phyloP scores from a whole-genome alignment of 2,888 invertebrate species.

The Lasiommata megera region DNA sequence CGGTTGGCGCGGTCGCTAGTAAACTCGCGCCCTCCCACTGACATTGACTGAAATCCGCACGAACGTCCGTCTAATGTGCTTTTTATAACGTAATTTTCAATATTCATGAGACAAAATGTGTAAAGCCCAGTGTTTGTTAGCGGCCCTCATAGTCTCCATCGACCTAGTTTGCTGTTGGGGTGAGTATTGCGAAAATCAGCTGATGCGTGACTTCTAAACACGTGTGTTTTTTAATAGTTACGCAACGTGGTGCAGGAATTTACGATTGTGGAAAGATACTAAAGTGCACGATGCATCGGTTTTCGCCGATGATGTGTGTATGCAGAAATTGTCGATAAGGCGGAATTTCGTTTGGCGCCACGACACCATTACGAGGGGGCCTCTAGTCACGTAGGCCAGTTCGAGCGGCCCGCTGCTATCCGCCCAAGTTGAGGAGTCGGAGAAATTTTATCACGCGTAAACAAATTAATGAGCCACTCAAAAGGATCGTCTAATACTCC shows the following conservation, averaged over 20 bases:
- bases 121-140: conserved; percentile 56
- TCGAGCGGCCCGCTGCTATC: conserved; percentile 45
- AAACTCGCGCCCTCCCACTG: conserved; percentile 52
- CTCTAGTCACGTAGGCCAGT: conserved; percentile 80
- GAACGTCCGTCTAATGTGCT: conserved; percentile 58
- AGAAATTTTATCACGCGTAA: conserved; percentile 29
- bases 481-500: conserved; percentile 30
- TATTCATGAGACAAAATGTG: conserved; percentile 75
- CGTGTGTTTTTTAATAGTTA: conserved; percentile 66
- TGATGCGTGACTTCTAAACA: conserved; percentile 57
- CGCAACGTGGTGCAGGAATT: conserved; percentile 48
- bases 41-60: conserved; percentile 64
- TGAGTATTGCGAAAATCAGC: conserved; percentile 68
- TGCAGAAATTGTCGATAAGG: conserved; percentile 59
- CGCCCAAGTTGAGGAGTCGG: conserved; percentile 48
- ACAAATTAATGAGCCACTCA: conserved; percentile 9
- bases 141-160: conserved; percentile 50
- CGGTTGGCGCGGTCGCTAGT: conserved; percentile 54
- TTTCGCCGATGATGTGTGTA: conserved; percentile 27
- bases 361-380: conserved; percentile 69
- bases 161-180: conserved; percentile 65
- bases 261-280: conserved; percentile 14
- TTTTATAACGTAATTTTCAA: conserved; percentile 48
- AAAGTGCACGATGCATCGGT: conserved; percentile 8
- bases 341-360: conserved; percentile 74